phyloP scores from a whole-genome alignment of 2,888 invertebrate species.

The Eupithecia subumbrata region DNA sequence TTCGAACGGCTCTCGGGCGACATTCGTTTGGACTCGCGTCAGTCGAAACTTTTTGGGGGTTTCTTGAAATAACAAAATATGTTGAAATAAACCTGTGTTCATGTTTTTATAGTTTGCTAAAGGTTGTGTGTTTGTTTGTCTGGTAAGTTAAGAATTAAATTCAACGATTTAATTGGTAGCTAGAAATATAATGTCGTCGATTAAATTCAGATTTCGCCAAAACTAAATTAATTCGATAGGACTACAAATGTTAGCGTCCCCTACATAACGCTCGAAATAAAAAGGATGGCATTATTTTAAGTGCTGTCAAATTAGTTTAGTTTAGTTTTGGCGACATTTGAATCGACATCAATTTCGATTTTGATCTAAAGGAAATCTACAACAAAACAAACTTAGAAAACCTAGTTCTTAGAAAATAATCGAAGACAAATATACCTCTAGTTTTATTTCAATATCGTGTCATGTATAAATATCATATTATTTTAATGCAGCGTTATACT shows the following conservation, averaged over 20 bases:
- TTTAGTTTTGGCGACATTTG: too few species aligned
- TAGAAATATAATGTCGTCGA: neutral
- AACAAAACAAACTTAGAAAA: neutral
- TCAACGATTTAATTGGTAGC: too few species aligned
- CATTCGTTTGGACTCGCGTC: slow-evolving; percentile 79
- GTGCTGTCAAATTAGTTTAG: too few species aligned
- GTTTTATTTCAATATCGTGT: neutral
- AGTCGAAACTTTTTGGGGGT: slow-evolving; percentile 62
- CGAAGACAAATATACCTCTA: neutral
- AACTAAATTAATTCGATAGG: too few species aligned
- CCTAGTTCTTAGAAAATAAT: too few species aligned
- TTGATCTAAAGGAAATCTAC: neutral
- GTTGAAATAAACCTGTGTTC: slow-evolving; percentile 8
- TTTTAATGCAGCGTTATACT: neutral
- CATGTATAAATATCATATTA: neutral
- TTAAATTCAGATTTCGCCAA: too few species aligned
- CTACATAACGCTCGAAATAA: too few species aligned
- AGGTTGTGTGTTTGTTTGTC: neutral
- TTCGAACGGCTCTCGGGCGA: slow-evolving; percentile 82
- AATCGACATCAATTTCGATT: too few species aligned
- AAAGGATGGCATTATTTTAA: too few species aligned
- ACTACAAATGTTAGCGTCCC: too few species aligned
- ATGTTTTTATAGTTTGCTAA: neutral
- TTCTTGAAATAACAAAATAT: slow-evolving; percentile 19
- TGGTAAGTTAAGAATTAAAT: too few species aligned